Conservation (phyloP, 1,140 invertebrate genomes). For the Paraescarpia echinospica region DNA sequence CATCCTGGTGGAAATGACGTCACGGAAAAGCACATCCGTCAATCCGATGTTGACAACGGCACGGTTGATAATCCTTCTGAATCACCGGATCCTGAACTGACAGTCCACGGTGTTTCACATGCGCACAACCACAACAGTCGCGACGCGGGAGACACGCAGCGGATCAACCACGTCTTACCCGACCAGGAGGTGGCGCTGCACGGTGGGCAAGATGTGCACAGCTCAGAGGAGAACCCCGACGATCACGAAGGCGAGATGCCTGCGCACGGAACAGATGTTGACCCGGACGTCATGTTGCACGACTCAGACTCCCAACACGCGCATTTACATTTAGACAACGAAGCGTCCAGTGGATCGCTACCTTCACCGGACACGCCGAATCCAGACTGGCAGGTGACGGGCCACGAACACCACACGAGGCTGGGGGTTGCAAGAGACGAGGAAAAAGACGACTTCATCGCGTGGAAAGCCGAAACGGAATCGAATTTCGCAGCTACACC, state of each 20-base stretch:
- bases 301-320: background rate
- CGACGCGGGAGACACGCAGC: background rate
- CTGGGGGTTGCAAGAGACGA: background rate
- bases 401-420: background rate
- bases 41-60: background rate
- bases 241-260: background rate
- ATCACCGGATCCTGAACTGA: background rate
- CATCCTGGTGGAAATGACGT: background rate
- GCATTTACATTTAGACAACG: background rate
- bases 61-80: background rate
- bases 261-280: background rate
- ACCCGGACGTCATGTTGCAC: background rate
- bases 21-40: background rate
- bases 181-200: background rate
- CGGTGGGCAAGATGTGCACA: background rate
- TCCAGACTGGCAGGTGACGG: background rate
- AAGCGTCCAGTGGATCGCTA: background rate
- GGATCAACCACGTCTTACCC: background rate
- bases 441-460: background rate
- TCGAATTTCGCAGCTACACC: background rate
- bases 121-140: background rate
- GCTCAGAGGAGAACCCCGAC: background rate
- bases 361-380: background rate
- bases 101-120: background rate
- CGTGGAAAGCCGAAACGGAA: background rate